A percentile compares a stretch with the other conserved stretches of the same genome.
Evolutionary conservation across 92 coral and sea anemone species (phyloP).

Genomic region (Parazoanthus atlanticus): DNA sequence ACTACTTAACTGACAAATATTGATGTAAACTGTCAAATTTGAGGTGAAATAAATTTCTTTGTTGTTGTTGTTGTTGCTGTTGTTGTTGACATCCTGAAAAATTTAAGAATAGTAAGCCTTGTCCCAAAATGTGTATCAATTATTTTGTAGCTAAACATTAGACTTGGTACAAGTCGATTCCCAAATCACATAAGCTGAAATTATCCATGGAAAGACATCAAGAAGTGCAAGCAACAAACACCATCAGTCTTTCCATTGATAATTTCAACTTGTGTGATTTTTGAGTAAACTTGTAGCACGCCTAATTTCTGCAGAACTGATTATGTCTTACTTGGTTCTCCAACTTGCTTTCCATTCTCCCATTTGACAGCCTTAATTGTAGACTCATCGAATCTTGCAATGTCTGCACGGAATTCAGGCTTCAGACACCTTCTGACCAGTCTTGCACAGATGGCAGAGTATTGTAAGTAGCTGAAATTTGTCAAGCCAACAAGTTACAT

Average conservation of each 20-base stretch:
- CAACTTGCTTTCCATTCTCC: conserved; percentile 89
- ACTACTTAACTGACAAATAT: too few species aligned
- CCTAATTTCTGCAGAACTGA: neutral
- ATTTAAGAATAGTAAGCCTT: too few species aligned
- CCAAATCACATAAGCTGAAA: too few species aligned
- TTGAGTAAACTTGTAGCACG: neutral
- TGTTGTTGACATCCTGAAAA: too few species aligned
- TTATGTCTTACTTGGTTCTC: conserved; percentile 77
- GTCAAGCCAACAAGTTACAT: neutral
- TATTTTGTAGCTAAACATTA: too few species aligned
- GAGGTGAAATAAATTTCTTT: too few species aligned
- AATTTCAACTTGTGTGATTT: neutral
- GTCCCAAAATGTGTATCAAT: too few species aligned
- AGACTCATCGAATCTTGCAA: conserved; percentile 83
- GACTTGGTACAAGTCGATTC: too few species aligned
- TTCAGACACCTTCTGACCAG: conserved; percentile 91
- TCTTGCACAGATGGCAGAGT: conserved; percentile 96
- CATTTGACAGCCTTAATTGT: conserved; percentile 81
- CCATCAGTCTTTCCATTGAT: neutral
- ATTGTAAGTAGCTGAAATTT: conserved; percentile 77
- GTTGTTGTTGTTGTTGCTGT: too few species aligned
- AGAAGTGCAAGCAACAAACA: too few species aligned
- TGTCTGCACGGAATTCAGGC: conserved; percentile 83
- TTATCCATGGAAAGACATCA: too few species aligned
- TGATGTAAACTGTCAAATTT: too few species aligned